A percentile compares a stretch with the other conserved stretches of the same genome.
Evolutionary conservation across 2,888 invertebrate genomes (phyloP).

Genomic region (Dryococelus australis): DNA sequence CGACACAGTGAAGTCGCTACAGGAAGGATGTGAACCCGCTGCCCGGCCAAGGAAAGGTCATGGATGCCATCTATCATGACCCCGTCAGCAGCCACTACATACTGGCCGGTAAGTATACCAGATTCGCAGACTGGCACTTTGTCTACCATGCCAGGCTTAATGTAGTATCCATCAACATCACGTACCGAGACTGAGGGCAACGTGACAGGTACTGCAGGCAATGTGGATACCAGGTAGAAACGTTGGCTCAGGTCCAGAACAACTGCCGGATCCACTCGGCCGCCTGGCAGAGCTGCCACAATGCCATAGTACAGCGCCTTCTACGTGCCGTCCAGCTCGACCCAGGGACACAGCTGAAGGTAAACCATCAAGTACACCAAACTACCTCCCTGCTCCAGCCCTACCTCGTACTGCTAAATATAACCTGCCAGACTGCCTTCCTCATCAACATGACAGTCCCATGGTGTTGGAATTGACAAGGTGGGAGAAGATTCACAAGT

Average conservation of each 20-base stretch:
- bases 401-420: slow-evolving; percentile 49
- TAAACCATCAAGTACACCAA: slow-evolving; percentile 4
- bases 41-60: slow-evolving; percentile 50
- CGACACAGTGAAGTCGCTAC: neutral
- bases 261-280: slow-evolving; percentile 53
- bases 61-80: slow-evolving; percentile 40
- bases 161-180: slow-evolving; percentile 52
- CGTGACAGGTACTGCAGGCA: slow-evolving; percentile 45
- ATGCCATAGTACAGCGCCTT: neutral
- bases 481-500: neutral
- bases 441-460: neutral
- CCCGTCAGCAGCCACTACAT: slow-evolving; percentile 51
- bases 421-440: slow-evolving; percentile 41
- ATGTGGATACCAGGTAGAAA: slow-evolving; percentile 51
- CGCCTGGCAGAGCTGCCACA: slow-evolving; percentile 49
- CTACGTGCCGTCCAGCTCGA: neutral
- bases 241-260: slow-evolving; percentile 54
- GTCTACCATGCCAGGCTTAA: slow-evolving; percentile 54
- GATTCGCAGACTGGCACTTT: slow-evolving; percentile 57
- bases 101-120: slow-evolving; percentile 47
- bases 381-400: slow-evolving; percentile 41
- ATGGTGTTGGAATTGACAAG: neutral
- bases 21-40: slow-evolving; percentile 44
- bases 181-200: neutral
- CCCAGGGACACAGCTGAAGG: too few relatives aligned